Base-by-base conservation (phyloP, 2,888 invertebrate genomes). In the Lomographa bimaculata region DNA sequence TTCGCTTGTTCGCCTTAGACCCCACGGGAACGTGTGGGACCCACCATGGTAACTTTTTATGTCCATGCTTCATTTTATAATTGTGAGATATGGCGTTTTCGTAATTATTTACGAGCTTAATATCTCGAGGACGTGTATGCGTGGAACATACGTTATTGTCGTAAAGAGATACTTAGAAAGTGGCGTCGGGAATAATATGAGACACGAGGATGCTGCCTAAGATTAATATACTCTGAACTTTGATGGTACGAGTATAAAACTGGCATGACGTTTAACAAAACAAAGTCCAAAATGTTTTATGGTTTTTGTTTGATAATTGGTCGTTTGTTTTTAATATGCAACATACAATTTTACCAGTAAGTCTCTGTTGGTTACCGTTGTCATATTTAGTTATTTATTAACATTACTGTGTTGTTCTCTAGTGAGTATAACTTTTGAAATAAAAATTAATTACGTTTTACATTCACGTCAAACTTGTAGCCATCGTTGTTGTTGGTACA, bases 41-140 rank as follows among this genome's bases (percentile, higher is more conserved):
- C 64, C 60, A 64, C 60, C 60, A 61, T 57, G 58, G 57, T 53
- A 63, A 50, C 59, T 70, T 81, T 81, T 79, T 81, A 70, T 71
- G 57, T 56, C 57, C 71, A 66, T 74, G 62, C 55, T 49, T 67
- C 63, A 68, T 46, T 54, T 71, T 73, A 65, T 79, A 79, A 79
- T 79, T 74, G 71, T 77, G 65, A 79, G 70, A 71, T 74, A 75
- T 54, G 68, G 68, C 62, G 58, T 67, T 70, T 62, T 64, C 63
- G 60, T 72, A 75, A 74, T 79, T 79, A 79, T 84, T 81, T 75
- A 84, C 60, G 68, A 67, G 51, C 55, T 59, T 64, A 54, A 60
- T 57, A 60, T 64, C 54, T 58, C 50, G 57, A 60, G 60, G 51
- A 62, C 56, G 58, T 66, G 32, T 30, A 42, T 33, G 26, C 26